Base-by-base conservation (phyloP, 2,113 vertebrate species). In the Engystomops pustulosus region DNA sequence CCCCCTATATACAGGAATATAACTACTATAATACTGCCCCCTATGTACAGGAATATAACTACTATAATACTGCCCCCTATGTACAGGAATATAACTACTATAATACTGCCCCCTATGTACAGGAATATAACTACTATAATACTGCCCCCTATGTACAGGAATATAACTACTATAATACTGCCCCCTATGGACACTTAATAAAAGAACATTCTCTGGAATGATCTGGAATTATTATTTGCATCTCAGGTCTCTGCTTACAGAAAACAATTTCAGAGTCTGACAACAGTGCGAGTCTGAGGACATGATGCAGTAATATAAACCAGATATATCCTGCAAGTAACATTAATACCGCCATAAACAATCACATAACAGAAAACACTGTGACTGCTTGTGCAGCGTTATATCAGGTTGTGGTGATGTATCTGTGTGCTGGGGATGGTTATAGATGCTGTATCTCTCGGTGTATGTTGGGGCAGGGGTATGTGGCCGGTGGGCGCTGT, bases 91-190 rank as follows among this genome's bases (percentile, higher is more conserved):
- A 62, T 62, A 62, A 62, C 58, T 62, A 30, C 58, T 62, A 62
- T 62, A 62, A 62, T 62, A 62, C 58, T 62, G 58, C 47, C 58
- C 2, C 58, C 58, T 62, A 30, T 62, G 23, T 62, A 65, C 60
- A 55, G 10, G 53, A 55, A 55, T 55, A 55, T 55, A 55, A 55
- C 53, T 55, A 55, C n/a, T 55, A 55, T 55, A 55, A 55, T 55
- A 55, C 53, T 55, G 53, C 53, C 23, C n/a, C 53, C 53, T 55
- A 55, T 55, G 20, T 55, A 27, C 25, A 62, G 15, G 25, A 62
- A 62, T 55, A 55, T 55, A 27, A 30, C 58, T 62, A 30, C 58
- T 62, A 62, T 62, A 62, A 62, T 62, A 62, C 58, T 62, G 58
- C 58, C 8, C 58, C 49, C 58, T 30, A 15, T 62, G 11, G 27